Conservation (phyloP, 2,888 invertebrate genomes). For the Drosophila suboccidentalis region DNA sequence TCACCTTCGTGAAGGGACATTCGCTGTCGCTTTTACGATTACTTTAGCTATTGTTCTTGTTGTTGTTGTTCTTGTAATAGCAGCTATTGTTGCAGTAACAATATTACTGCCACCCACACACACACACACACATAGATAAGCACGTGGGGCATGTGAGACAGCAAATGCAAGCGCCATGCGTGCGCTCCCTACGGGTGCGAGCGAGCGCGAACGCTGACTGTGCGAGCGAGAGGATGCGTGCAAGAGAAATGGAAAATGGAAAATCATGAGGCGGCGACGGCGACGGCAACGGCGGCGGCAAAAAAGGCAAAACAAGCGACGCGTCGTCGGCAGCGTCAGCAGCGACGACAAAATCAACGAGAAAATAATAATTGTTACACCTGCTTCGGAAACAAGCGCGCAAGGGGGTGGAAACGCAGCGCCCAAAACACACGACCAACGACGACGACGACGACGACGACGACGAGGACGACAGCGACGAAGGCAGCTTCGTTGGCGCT, state of each 20-base stretch:
- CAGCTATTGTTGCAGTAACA: slow-evolving; percentile 78
- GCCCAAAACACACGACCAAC: slow-evolving; percentile 54
- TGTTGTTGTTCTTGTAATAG: slow-evolving; percentile 50
- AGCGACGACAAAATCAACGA: slow-evolving; percentile 80
- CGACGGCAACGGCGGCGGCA: slow-evolving; percentile 30
- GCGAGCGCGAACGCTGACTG: slow-evolving; percentile 45
- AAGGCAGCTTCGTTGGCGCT: slow-evolving; percentile 45
- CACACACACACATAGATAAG: slow-evolving; percentile 28
- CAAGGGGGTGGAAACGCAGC: slow-evolving; percentile 60
- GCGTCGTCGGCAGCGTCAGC: slow-evolving; percentile 47
- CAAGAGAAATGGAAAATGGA: slow-evolving; percentile 62
- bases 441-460: slow-evolving; percentile 24
- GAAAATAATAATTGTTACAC: slow-evolving; percentile 84
- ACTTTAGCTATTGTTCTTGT: slow-evolving; percentile 12
- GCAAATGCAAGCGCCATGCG: slow-evolving; percentile 81
- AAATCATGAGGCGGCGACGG: slow-evolving; percentile 46
- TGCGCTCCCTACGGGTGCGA: slow-evolving; percentile 54
- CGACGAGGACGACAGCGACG: slow-evolving; percentile 27
- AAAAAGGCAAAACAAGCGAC: slow-evolving; percentile 56
- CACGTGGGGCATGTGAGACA: slow-evolving; percentile 65
- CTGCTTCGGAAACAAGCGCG: slow-evolving; percentile 79
- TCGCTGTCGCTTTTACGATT: slow-evolving; percentile 33
- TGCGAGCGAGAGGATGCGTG: slow-evolving; percentile 53
- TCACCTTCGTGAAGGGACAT: slow-evolving; percentile 45
- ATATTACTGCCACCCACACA: slow-evolving; percentile 70